A percentile compares a stretch with the other conserved stretches of the same genome.
These are phyloP conservation scores for Periphyllus acericola DNA, from an alignment of 2,888 invertebrate genomes.

Conservation along the genomic window DNA sequence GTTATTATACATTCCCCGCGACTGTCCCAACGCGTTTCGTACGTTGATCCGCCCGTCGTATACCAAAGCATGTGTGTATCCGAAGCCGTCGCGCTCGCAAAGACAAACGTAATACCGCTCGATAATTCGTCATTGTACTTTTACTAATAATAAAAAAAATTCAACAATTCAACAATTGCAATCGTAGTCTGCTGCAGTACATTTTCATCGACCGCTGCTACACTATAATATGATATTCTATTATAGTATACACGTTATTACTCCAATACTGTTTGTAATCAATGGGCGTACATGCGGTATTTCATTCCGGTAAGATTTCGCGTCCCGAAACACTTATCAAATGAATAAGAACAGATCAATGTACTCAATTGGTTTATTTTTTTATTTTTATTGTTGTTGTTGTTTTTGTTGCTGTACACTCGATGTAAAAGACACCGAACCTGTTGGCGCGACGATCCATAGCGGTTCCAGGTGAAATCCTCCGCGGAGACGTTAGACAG, in stretches of 20 bases:
- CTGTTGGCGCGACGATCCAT: constrained; percentile 56
- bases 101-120: too few relatives aligned
- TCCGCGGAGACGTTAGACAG: constrained; percentile 44
- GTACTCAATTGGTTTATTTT: constrained; percentile 31
- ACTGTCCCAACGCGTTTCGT: neutral
- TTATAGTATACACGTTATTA: too few relatives aligned
- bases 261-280: neutral
- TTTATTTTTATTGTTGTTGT: neutral
- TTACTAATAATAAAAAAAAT: too few relatives aligned
- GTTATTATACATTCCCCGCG: neutral
- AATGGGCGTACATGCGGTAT: neutral
- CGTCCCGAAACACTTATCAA: constrained; percentile 27
- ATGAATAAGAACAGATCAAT: constrained; percentile 41
- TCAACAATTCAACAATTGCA: too few relatives aligned
- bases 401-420: neutral
- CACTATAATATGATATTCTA: too few relatives aligned
- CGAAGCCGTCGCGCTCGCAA: too few relatives aligned
- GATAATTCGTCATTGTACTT: too few relatives aligned
- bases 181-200: too few relatives aligned
- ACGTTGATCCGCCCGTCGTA: neutral
- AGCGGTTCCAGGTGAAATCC: constrained; percentile 58
- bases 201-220: neutral
- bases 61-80: neutral
- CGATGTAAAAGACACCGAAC: constrained; percentile 47
- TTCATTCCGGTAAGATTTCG: neutral